Conservation (phyloP, 2,888 invertebrate species). For the Pyrochroa serraticornis region DNA sequence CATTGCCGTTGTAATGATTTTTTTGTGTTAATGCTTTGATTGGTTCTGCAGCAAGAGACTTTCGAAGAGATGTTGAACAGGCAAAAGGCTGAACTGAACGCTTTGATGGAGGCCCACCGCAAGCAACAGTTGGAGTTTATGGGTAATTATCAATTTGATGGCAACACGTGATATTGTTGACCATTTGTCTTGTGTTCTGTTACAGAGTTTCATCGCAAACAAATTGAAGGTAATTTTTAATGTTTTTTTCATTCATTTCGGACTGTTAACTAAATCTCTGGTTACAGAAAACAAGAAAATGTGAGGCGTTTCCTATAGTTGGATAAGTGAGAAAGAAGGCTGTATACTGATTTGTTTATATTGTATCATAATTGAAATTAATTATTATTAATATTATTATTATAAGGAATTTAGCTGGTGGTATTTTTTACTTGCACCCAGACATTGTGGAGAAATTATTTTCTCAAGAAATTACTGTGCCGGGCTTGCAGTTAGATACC, state of each 20-base stretch:
- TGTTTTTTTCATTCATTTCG: constrained; percentile 2
- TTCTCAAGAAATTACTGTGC: too few species aligned
- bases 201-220: constrained; percentile 47
- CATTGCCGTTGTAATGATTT: constrained; percentile 5
- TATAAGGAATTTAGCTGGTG: constrained; percentile 2
- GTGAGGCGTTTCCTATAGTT: constrained; percentile 39
- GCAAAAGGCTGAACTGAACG: constrained; percentile 64
- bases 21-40: constrained; percentile 18
- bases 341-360: constrained; percentile 56
- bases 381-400: constrained; percentile 26
- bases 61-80: constrained; percentile 59
- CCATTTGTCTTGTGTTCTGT: constrained; percentile 28
- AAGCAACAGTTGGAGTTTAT: constrained; percentile 60
- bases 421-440: too few species aligned
- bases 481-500: too few species aligned
- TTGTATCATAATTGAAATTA: constrained; percentile 46
- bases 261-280: constrained; percentile 6
- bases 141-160: constrained; percentile 47
- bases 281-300: constrained; percentile 50
- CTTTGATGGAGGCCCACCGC: constrained; percentile 60
- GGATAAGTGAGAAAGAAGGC: constrained; percentile 55
- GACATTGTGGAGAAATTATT: too few species aligned
- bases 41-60: constrained; percentile 53
- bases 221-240: constrained; percentile 45
- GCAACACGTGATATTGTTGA: constrained; percentile 34